Conservation (phyloP, 2,113 vertebrate species). For the Chunga burmeisteri region DNA sequence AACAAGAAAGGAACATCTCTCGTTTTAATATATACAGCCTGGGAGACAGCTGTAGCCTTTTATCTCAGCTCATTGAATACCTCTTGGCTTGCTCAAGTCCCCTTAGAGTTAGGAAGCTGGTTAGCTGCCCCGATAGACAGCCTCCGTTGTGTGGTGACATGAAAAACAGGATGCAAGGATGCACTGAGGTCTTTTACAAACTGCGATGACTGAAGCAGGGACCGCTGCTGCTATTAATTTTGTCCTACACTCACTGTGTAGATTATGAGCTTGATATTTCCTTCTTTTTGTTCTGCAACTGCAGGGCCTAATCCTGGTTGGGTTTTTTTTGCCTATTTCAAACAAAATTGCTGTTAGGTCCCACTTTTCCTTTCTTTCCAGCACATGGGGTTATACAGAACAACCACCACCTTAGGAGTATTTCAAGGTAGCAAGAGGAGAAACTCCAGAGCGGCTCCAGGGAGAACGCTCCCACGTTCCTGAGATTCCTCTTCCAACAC, state of each 20-base stretch:
- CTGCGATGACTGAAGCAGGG: too few species aligned
- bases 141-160: not conserved
- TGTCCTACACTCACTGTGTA: not conserved
- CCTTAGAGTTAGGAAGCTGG: not conserved
- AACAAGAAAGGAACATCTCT: not conserved
- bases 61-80: not conserved
- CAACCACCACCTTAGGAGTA: not conserved
- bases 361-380: not conserved
- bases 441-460: conserved; percentile 13
- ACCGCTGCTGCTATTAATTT: not conserved
- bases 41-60: not conserved
- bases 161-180: not conserved
- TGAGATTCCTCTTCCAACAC: conserved; percentile 55
- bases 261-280: not conserved
- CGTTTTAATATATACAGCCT: not conserved
- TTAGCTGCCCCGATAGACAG: not conserved
- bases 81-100: not conserved
- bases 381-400: not conserved
- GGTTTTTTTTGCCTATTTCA: not conserved
- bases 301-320: not conserved
- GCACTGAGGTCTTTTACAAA: not conserved
- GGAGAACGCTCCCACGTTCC: conserved; percentile 53
- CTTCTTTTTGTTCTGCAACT: not conserved
- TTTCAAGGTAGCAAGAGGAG: conserved; percentile 18
- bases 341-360: not conserved